Evolutionary conservation across 2,113 vertebrate genomes (phyloP).

Genomic region (Nansenia antarctica): DNA sequence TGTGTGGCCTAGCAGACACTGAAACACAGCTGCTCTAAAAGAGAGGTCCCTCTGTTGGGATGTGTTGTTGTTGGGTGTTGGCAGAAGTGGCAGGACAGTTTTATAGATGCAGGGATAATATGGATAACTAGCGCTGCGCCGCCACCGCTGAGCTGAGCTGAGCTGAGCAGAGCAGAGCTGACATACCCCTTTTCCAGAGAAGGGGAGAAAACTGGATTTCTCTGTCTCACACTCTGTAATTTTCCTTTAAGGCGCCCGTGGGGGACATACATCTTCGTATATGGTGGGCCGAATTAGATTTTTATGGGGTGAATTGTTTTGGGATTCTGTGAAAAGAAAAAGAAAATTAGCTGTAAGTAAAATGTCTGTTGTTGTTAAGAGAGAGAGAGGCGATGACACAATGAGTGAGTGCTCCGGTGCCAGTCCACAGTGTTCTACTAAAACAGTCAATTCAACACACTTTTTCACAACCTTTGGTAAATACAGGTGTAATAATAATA

Average conservation of each 20-base stretch:
- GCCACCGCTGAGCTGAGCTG: conserved; percentile 39
- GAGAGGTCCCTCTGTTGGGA: neutral
- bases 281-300: conserved; percentile 54
- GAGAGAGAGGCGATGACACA: no score
- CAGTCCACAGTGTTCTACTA: no score
- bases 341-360: conserved; percentile 27
- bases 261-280: conserved; percentile 65
- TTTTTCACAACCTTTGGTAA: no score
- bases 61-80: neutral
- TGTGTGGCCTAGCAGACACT: neutral
- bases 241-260: conserved; percentile 55
- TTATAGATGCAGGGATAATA: conserved; percentile 32
- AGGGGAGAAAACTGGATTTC: conserved; percentile 48
- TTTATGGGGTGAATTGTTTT: conserved; percentile 65
- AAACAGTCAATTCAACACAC: no score
- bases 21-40: neutral
- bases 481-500: no score
- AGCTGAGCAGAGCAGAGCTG: conserved; percentile 33
- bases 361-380: no score
- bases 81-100: no score
- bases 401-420: no score
- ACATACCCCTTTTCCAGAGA: conserved; percentile 22
- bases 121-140: conserved; percentile 42
- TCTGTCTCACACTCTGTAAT: conserved; percentile 53
- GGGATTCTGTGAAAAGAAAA: conserved; percentile 59